These are phyloP conservation scores for Rhineura floridana DNA, from an alignment of 2,113 vertebrate genomes.

Conservation along the genomic window DNA sequence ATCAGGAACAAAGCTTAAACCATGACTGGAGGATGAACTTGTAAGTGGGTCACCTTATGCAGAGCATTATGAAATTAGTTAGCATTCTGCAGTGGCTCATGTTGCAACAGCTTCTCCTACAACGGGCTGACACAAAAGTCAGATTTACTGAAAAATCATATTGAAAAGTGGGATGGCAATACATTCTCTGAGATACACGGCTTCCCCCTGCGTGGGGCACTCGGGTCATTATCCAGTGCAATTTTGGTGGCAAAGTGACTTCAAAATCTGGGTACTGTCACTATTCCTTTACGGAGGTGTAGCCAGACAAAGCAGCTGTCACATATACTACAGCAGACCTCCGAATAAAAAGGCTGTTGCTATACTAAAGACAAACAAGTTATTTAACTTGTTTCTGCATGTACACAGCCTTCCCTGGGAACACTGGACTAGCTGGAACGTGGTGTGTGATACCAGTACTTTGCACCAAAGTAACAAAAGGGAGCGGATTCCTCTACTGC, in stretches of 20 bases:
- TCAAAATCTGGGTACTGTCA: constrained; percentile 9
- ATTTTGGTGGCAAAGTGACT: constrained; percentile 24
- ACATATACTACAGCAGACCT: neutral
- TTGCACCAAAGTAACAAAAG: neutral
- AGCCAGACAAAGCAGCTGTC: rapidly evolving
- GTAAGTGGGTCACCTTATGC: constrained; percentile 74
- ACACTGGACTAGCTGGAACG: neutral
- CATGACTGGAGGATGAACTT: constrained; percentile 68
- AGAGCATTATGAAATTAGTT: constrained; percentile 70
- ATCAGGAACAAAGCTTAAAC: constrained; percentile 65
- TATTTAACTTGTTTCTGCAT: neutral
- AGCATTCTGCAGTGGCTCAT: constrained; percentile 64
- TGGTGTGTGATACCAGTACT: neutral
- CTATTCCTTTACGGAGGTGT: neutral
- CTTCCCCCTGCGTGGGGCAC: constrained; percentile 17
- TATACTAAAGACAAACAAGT: neutral
- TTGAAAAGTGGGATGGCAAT: constrained; percentile 31
- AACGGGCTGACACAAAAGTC: constrained; percentile 62
- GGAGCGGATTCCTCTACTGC: neutral
- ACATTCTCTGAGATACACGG: constrained; percentile 19
- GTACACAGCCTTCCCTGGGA: too few relatives aligned
- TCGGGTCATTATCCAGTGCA: constrained; percentile 51
- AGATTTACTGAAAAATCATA: constrained; percentile 67
- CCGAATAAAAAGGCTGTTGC: neutral
- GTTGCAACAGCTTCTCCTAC: constrained; percentile 60